Evolutionary conservation across 53 echinoderm and acorn worm species (phyloP).

Genomic region (Apostichopus leukothele): DNA sequence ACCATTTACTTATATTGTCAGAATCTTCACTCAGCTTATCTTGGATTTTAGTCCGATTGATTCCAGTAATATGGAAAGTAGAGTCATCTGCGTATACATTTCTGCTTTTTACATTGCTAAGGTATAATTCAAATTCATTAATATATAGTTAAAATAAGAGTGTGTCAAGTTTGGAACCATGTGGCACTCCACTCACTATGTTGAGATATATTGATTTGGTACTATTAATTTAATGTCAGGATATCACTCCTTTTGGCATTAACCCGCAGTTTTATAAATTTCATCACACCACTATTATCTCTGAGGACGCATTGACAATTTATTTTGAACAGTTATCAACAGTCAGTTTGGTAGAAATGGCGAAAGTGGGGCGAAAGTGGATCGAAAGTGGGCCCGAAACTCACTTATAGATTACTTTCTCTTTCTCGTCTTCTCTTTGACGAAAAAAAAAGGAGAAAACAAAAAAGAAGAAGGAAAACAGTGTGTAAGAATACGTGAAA

Average conservation of each 20-base stretch:
- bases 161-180: neutral
- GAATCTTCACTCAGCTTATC: conserved; percentile 6
- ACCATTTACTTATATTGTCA: conserved; percentile 17
- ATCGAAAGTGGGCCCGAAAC: no score
- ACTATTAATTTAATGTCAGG: neutral
- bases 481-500: no score
- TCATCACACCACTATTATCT: neutral
- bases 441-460: no score
- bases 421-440: no score
- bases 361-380: no score
- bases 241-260: neutral
- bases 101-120: neutral
- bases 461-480: no score
- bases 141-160: conserved; percentile 2
- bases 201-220: conserved; percentile 7
- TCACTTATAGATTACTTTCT: no score
- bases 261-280: neutral
- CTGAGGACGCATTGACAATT: no score
- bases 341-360: no score
- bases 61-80: neutral
- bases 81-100: neutral
- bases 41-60: no score
- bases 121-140: conserved; percentile 3
- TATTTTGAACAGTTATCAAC: no score
- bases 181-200: conserved; percentile 11